Base-by-base conservation (phyloP, 1,140 invertebrate genomes). In the Rhyzopertha dominica region DNA sequence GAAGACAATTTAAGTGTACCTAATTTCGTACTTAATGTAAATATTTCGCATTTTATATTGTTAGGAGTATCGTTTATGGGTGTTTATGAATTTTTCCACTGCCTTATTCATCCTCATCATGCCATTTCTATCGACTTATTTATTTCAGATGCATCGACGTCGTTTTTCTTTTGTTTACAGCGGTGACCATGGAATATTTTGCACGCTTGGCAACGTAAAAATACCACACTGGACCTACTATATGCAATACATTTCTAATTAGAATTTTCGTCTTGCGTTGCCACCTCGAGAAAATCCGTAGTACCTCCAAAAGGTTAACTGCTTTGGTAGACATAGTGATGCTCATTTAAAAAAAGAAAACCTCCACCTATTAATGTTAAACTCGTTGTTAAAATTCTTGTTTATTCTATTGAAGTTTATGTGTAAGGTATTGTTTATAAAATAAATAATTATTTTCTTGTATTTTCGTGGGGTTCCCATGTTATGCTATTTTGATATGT, bases 321-420 rank as follows among this genome's bases (percentile, higher is more conserved):
- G n/a, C n/a, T n/a, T 7, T 25, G 7, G n/a, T 7, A 25, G 24
- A 25, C n/a, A 25, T 36, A 20, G 44, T 37, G 31, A 47, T 40
- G 38, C 19, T 44, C 16, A 8, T 30, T 44, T 44, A 32, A 5
- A 23, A 16, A 5, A 8, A 9, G 36, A 7, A 23, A 19, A 18
- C 22, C 32, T 47, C 18, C 23, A 41, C 13, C 34, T 48, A 45
- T 41, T 44, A 51, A 54, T 51, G 48, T 50, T 51, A 40, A 47
- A 47, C 51, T 56, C 42, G 54, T 58, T 60, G 56, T 60, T 60
- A 58, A 56, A 47, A 47, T 37, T 58, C 56, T 53, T 60, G 53
- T 60, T 60, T 60, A 58, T 60, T 59, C 57, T 59, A 59, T 59
- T 59, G 35, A 51, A 58, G 53, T 58, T 58, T 60, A 60, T 56